A percentile compares a stretch with the other conserved stretches of the same genome.
Evolutionary conservation across 2,888 invertebrate genomes (phyloP).

Genomic region (Bombylius discolor): DNA sequence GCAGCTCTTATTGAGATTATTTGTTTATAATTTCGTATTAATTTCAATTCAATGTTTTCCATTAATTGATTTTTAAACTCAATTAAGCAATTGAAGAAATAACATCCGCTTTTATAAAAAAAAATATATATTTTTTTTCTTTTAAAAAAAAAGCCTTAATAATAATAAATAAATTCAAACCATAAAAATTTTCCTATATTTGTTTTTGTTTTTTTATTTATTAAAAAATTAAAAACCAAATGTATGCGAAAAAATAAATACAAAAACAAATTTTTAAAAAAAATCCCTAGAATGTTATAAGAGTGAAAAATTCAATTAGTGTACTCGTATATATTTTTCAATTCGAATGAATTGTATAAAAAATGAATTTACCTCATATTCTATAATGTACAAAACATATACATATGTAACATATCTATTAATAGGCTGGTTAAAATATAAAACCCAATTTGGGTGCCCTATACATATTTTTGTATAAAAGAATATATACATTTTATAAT

Average conservation of each 20-base stretch:
- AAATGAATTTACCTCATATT: no score
- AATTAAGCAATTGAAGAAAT: neutral
- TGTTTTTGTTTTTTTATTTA: neutral
- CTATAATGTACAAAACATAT: no score
- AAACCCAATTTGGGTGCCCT: neutral
- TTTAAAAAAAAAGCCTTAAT: no score
- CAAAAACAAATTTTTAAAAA: neutral
- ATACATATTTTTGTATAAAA: no score
- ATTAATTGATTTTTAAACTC: neutral
- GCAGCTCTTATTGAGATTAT: no score
- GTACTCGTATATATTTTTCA: neutral
- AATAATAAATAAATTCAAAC: neutral
- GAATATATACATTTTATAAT: no score
- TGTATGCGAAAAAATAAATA: no score
- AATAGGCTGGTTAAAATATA: neutral
- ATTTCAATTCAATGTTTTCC: no score
- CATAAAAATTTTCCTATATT: neutral
- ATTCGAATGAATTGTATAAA: no score
- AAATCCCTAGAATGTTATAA: neutral
- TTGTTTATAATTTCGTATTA: no score
- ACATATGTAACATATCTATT: no score
- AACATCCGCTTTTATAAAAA: neutral
- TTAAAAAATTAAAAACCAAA: neutral
- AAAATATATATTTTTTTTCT: no score
- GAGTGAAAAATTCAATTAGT: constrained; percentile 8